phyloP scores from a whole-genome alignment of 2,113 vertebrate genomes.

The Oryzias melastigma region DNA sequence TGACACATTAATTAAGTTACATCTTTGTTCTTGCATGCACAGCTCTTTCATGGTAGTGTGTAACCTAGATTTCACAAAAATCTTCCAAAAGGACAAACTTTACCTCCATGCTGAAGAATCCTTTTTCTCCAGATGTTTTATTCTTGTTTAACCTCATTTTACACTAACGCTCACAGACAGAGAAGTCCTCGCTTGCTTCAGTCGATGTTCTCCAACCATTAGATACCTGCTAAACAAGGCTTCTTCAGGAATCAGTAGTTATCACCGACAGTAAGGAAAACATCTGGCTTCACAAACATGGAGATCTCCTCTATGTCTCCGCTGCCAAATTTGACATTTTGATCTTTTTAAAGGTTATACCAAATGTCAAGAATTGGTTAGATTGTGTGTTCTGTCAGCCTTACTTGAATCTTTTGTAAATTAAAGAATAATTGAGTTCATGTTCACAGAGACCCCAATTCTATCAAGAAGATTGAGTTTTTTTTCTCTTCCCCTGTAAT shows the following conservation, averaged over 20 bases:
- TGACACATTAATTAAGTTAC: background rate
- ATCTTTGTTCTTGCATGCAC: background rate
- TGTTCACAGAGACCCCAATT: background rate
- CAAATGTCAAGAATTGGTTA: constrained; percentile 11
- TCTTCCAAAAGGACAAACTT: background rate
- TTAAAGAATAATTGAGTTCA: constrained; percentile 11
- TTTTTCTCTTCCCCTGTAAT: constrained; percentile 12
- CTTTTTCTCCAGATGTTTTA: no score
- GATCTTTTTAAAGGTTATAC: background rate
- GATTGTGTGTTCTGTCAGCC: constrained; percentile 7
- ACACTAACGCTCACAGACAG: constrained; percentile 10
- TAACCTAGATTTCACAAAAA: constrained; percentile 5
- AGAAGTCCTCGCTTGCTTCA: background rate
- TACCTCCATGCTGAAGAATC: background rate
- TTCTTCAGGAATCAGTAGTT: background rate
- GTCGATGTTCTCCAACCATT: no score
- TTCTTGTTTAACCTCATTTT: constrained; percentile 3
- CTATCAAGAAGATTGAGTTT: constrained; percentile 13
- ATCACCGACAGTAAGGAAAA: background rate
- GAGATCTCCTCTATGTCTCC: background rate
- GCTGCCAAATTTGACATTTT: constrained; percentile 12
- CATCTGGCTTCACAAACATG: background rate
- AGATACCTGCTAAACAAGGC: no score
- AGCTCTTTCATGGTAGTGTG: background rate
- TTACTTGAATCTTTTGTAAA: constrained; percentile 9